A percentile compares a stretch with the other conserved stretches of the same genome.
These are phyloP conservation scores for Amphipoea oculea DNA, from an alignment of 2,888 invertebrate genomes.

Conservation along the genomic window DNA sequence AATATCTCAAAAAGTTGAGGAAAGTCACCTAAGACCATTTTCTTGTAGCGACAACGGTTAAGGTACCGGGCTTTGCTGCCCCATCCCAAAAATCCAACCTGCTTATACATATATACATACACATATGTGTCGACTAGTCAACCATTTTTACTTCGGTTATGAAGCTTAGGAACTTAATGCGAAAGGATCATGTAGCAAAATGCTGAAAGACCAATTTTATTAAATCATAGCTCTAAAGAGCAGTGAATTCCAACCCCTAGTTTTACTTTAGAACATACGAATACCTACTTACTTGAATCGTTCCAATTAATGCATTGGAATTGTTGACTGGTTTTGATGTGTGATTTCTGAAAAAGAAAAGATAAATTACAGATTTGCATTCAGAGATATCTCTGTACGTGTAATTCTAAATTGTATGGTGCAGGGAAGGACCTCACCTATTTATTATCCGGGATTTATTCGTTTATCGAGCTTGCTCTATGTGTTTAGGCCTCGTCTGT, in stretches of 20 bases:
- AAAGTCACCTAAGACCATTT: background rate
- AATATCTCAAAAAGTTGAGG: background rate
- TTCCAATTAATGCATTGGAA: slow-evolving; percentile 2
- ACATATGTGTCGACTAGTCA: background rate
- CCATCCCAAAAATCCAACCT: background rate
- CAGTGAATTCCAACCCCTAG: background rate
- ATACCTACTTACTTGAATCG: background rate
- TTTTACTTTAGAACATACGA: no score
- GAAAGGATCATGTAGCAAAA: background rate
- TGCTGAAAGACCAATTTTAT: background rate
- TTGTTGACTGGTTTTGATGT: slow-evolving; percentile 18
- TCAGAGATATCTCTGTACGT: slow-evolving; percentile 33
- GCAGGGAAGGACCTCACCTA: slow-evolving; percentile 29
- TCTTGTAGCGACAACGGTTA: background rate
- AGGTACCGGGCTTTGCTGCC: background rate
- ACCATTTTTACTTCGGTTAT: background rate
- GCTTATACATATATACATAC: background rate
- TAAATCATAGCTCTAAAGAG: background rate
- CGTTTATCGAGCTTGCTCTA: slow-evolving; percentile 49
- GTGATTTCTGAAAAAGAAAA: slow-evolving; percentile 40
- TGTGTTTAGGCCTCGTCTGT: slow-evolving; percentile 47
- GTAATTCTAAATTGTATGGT: slow-evolving; percentile 48
- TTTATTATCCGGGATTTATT: slow-evolving; percentile 55
- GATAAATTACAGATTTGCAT: slow-evolving; percentile 23
- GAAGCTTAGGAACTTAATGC: background rate